Evolutionary conservation across 2,888 invertebrate species (phyloP).

Genomic region (Nomada lathburiana): DNA sequence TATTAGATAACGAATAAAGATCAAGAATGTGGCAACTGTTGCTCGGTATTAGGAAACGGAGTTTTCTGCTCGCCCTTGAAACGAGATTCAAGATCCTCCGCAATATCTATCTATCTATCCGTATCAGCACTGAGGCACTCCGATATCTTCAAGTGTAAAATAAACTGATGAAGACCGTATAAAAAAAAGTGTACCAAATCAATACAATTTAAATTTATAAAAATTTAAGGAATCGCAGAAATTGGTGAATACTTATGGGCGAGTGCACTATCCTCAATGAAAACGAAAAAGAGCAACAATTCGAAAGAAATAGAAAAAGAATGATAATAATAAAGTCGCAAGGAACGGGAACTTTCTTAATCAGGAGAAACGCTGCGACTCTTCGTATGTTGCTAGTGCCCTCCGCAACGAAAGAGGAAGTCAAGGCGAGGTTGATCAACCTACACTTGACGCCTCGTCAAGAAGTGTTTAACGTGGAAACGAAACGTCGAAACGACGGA

Average conservation of each 20-base stretch:
- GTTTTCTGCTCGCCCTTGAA: neutral
- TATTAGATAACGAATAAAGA: slow-evolving; percentile 13
- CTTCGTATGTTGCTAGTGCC: neutral
- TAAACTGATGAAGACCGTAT: neutral
- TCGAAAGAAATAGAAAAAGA: too few species aligned
- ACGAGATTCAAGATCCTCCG: neutral
- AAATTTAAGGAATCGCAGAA: too few species aligned
- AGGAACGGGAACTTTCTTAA: too few species aligned
- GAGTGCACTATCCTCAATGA: too few species aligned
- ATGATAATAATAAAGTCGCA: too few species aligned
- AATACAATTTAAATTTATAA: too few species aligned
- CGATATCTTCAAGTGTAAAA: neutral
- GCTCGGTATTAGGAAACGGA: neutral
- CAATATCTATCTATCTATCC: neutral
- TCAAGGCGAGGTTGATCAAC: slow-evolving; percentile 46
- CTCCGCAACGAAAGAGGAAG: slow-evolving; percentile 1
- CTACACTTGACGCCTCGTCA: slow-evolving; percentile 20
- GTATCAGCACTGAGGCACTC: neutral
- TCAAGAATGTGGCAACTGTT: neutral
- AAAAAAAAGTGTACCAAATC: neutral
- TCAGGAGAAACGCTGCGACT: too few species aligned
- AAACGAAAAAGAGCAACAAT: too few species aligned
- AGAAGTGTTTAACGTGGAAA: slow-evolving; percentile 5
- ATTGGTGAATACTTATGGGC: too few species aligned
- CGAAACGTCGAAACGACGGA: slow-evolving; percentile 15